Evolutionary conservation across 2,888 invertebrate species (phyloP), one percentile per base, ranked within the genome.

Genomic region (Stenodema calcarata): DNA sequence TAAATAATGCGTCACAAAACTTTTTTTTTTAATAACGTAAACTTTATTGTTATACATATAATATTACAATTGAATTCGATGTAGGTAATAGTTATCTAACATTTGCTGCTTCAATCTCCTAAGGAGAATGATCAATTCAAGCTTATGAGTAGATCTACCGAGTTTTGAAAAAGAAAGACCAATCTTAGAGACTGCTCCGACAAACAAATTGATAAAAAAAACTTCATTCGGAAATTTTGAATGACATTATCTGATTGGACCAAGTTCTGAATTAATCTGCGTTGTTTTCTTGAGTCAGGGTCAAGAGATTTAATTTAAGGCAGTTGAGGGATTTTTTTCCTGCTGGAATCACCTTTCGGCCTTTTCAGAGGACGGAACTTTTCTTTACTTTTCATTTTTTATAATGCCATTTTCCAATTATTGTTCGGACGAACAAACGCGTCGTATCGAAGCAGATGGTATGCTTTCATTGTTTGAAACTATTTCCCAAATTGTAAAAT

Each of bases 191-290:
- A 35, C 73, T 41, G 35, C 73, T 41, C 28, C 73, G 16, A 35
- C 7, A 70, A 82, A 69, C 82, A 82, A 82, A 82, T 82, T 82
- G 82, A 82, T 82, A 82, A 82, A 82, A 35, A 82, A 82, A 69
- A 69, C 69, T 70, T 82, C 82, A 69, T 82, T 82, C 82, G 18
- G 70, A 69, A 70, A 82, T 82, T 82, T 82, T 70, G 82, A 82
- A 82, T 82, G 82, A 82, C 82, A 41, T 82, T 69, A 82, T 82
- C 82, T 62, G 82, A 82, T 82, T 70, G 41, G 62, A n/a, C 41
- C 42, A 82, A 82, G 41, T 82, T 82, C 69, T 70, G 82, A 82
- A 82, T 82, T 82, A 82, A 82, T 82, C 82, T 69, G 62, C 82
- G 82, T n/a, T 82, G 82, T 82, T 82, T 82, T 82, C 82, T 41